These are phyloP conservation scores for Crocodylus rhombifer DNA, from an alignment of 2,797 vertebrate species.

Conservation along the genomic window DNA sequence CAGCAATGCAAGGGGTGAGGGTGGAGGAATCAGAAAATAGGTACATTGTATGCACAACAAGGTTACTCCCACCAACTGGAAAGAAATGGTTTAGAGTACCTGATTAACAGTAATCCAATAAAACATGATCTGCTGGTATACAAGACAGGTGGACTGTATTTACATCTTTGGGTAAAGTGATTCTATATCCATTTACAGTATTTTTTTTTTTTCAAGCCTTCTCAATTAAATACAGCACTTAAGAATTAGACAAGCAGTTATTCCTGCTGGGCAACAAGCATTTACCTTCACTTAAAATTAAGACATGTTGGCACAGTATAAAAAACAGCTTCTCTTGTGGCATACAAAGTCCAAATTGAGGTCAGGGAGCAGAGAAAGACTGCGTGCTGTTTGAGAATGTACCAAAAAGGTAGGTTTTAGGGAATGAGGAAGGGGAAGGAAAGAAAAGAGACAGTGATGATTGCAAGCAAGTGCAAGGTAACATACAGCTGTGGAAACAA, in stretches of 20 bases:
- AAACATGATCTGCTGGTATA: not conserved
- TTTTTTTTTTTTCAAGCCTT: not conserved
- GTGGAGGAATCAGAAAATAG: too few relatives aligned
- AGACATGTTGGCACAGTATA: not conserved
- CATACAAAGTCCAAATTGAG: not conserved
- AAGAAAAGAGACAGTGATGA: not conserved
- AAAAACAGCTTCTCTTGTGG: not conserved
- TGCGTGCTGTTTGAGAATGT: not conserved
- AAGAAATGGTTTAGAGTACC: not conserved
- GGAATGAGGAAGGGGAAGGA: not conserved
- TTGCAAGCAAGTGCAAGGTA: not conserved
- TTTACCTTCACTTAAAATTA: not conserved
- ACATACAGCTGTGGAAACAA: not conserved
- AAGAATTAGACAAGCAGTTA: not conserved
- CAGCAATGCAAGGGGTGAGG: too few relatives aligned
- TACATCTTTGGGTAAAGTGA: not conserved
- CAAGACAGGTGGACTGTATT: not conserved
- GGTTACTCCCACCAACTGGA: not conserved
- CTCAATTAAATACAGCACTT: not conserved
- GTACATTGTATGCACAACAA: too few relatives aligned
- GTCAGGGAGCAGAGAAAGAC: not conserved
- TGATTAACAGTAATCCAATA: not conserved
- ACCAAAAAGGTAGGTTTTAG: not conserved
- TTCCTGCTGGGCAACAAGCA: not conserved
- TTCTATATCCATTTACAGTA: not conserved